A percentile compares a stretch with the other conserved stretches of the same genome.
Conservation (phyloP, 2,113 vertebrate species). For the Orientallactaga bullata region DNA sequence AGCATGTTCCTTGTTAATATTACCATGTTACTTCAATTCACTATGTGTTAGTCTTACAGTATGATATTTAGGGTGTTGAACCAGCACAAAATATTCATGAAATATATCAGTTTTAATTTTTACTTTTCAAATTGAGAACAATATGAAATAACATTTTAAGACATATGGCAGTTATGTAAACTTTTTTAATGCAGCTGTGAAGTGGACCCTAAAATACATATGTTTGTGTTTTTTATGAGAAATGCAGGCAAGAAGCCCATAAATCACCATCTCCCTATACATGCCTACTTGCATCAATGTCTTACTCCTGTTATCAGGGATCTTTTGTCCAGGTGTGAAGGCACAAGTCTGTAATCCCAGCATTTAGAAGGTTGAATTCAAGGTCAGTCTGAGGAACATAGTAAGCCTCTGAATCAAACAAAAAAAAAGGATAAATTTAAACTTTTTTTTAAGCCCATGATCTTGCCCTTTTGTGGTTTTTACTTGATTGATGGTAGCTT, state of each 20-base stretch:
- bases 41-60: background rate
- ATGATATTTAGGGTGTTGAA: conserved; percentile 63
- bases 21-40: conserved; percentile 40
- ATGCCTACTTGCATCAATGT: conserved; percentile 45
- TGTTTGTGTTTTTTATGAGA: conserved; percentile 59
- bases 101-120: conserved; percentile 62
- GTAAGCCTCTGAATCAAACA: too few species aligned
- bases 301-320: conserved; percentile 19
- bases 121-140: conserved; percentile 61
- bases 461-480: too few species aligned
- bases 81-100: conserved; percentile 64
- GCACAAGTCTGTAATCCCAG: too few species aligned
- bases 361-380: too few species aligned
- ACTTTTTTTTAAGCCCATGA: too few species aligned
- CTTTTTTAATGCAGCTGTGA: conserved; percentile 14
- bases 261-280: conserved; percentile 28
- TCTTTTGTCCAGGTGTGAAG: too few species aligned
- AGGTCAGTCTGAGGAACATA: too few species aligned
- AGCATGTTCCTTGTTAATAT: conserved; percentile 41
- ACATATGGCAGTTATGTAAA: conserved; percentile 71
- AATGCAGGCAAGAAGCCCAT: conserved; percentile 51
- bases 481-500: too few species aligned
- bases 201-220: conserved; percentile 68
- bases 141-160: conserved; percentile 75
- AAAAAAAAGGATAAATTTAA: too few species aligned